These are phyloP conservation scores for Campylorhamphus procurvoides DNA, from an alignment of 2,113 vertebrate species.

Conservation along the genomic window DNA sequence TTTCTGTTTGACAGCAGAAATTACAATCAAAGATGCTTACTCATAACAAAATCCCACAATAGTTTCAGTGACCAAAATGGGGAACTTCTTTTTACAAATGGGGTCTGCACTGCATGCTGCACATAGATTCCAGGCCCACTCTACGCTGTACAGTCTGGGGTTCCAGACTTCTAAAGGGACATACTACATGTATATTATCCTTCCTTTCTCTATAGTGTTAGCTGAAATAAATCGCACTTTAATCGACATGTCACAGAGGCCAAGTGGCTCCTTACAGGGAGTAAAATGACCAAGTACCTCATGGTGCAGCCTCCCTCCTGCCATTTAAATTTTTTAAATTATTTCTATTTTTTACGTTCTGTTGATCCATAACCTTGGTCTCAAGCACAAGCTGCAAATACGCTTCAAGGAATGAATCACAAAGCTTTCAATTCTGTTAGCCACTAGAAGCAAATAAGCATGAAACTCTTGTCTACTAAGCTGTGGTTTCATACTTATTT, in stretches of 20 bases:
- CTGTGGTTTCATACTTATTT: neutral
- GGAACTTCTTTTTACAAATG: neutral
- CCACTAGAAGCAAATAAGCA: neutral
- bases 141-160: neutral
- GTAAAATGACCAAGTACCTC: neutral
- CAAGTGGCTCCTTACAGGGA: neutral
- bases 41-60: neutral
- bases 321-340: rapidly evolving
- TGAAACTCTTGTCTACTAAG: neutral
- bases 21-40: neutral
- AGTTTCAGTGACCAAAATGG: neutral
- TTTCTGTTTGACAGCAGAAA: neutral
- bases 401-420: neutral
- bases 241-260: neutral
- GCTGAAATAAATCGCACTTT: neutral
- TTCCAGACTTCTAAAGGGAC: neutral
- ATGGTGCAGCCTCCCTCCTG: rapidly evolving
- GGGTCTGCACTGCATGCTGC: neutral
- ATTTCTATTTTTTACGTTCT: neutral
- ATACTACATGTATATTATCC: neutral
- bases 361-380: neutral
- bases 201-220: neutral
- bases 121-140: neutral
- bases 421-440: neutral
- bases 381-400: neutral